Percentiles rank a stretch among this genome's conserved stretches.
phyloP scores from a whole-genome alignment of 2,113 vertebrate species.

The Silurus glanis region DNA sequence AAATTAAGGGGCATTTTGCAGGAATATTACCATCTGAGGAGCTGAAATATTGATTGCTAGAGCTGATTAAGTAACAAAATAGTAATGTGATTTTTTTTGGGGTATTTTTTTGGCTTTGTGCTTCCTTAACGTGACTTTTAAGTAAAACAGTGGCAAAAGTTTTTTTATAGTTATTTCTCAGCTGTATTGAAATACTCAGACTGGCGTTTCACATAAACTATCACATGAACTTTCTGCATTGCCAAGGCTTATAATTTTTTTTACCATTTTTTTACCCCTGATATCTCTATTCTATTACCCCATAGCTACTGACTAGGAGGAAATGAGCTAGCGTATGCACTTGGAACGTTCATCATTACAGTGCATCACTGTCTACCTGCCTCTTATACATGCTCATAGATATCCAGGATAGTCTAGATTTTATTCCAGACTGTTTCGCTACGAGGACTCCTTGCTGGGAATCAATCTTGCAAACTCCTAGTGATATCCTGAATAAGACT shows the following conservation, averaged over 20 bases:
- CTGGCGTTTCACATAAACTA: background rate
- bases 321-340: background rate
- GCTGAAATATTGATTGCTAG: background rate
- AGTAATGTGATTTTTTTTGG: background rate
- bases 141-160: background rate
- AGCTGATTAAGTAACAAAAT: background rate
- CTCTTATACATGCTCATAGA: background rate
- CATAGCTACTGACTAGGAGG: background rate
- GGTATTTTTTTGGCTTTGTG: background rate
- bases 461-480: background rate
- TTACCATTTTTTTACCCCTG: background rate
- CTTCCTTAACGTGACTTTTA: background rate
- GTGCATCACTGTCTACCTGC: background rate
- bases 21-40: background rate
- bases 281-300: background rate
- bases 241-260: background rate
- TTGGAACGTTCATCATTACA: background rate
- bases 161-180: background rate
- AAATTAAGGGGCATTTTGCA: slow-evolving; percentile 9
- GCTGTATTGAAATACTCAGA: background rate
- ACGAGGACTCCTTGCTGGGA: background rate
- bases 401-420: background rate
- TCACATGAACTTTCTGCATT: background rate
- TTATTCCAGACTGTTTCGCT: background rate
- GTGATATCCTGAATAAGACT: background rate